Conservation (phyloP, 1,140 invertebrate species). For the Venturia canescens region DNA sequence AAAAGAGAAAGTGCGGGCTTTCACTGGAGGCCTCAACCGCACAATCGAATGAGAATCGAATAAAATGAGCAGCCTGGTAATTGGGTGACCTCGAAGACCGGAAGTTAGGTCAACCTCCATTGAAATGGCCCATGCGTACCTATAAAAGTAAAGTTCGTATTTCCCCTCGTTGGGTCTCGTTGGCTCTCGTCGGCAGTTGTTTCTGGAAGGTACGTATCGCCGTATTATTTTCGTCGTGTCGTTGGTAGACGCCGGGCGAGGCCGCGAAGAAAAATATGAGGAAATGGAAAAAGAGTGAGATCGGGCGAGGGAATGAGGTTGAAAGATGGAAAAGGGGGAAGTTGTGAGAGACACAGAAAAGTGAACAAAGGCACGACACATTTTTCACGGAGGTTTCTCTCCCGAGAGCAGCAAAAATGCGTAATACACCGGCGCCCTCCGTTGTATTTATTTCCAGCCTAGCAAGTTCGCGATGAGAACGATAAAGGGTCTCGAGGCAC, state of each 20-base stretch:
- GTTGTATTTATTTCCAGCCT: conserved; percentile 3
- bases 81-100: too few relatives aligned
- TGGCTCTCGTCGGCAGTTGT: neutral
- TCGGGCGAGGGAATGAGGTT: neutral
- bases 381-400: conserved; percentile 3
- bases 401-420: neutral
- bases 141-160: neutral
- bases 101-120: too few relatives aligned
- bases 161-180: neutral
- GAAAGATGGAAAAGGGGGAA: neutral
- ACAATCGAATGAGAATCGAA: too few relatives aligned
- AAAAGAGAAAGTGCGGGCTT: too few relatives aligned
- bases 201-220: neutral
- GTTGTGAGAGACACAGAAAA: neutral
- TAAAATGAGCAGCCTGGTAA: too few relatives aligned
- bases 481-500: neutral
- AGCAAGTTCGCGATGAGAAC: neutral
- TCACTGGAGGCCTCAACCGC: too few relatives aligned
- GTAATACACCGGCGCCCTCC: conserved; percentile 5
- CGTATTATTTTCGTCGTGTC: neutral
- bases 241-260: too few relatives aligned
- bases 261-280: neutral
- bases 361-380: conserved; percentile 3
- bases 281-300: conserved; percentile 3
- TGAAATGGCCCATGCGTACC: too few relatives aligned